Percentiles rank a stretch among this genome's conserved stretches.
Conservation (phyloP, 2,113 vertebrate genomes). For the Albula glossodonta region DNA sequence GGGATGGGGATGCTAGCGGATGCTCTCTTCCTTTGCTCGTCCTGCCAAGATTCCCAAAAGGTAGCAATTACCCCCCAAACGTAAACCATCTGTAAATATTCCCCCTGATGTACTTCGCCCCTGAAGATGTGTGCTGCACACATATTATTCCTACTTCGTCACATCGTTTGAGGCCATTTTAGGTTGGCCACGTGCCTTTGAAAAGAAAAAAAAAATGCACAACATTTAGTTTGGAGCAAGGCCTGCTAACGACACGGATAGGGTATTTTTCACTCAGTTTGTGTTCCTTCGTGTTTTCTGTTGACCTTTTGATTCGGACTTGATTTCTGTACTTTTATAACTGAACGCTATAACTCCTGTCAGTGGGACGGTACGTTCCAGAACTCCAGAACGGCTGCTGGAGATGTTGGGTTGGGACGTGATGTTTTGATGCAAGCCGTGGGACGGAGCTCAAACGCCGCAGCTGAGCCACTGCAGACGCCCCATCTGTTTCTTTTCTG, state of each 20-base stretch:
- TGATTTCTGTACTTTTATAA: not conserved
- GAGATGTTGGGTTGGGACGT: too few relatives aligned
- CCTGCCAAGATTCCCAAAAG: constrained; percentile 10
- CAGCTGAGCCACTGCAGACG: not conserved
- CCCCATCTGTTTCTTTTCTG: not conserved
- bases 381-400: too few relatives aligned
- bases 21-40: not conserved
- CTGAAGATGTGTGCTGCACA: not conserved
- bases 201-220: too few relatives aligned
- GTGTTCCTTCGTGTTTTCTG: too few relatives aligned
- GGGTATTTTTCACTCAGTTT: too few relatives aligned
- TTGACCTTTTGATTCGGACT: too few relatives aligned
- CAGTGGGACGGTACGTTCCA: too few relatives aligned
- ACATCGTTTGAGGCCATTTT: not conserved
- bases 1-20: not conserved
- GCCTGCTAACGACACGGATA: too few relatives aligned
- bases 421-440: too few relatives aligned
- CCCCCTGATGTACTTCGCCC: not conserved
- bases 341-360: not conserved
- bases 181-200: not conserved
- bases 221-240: too few relatives aligned
- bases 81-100: not conserved
- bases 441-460: not conserved
- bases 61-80: not conserved
- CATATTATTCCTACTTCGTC: not conserved